These are phyloP conservation scores for Melanostoma mellinum DNA, from an alignment of 2,888 invertebrate genomes.

Conservation along the genomic window DNA sequence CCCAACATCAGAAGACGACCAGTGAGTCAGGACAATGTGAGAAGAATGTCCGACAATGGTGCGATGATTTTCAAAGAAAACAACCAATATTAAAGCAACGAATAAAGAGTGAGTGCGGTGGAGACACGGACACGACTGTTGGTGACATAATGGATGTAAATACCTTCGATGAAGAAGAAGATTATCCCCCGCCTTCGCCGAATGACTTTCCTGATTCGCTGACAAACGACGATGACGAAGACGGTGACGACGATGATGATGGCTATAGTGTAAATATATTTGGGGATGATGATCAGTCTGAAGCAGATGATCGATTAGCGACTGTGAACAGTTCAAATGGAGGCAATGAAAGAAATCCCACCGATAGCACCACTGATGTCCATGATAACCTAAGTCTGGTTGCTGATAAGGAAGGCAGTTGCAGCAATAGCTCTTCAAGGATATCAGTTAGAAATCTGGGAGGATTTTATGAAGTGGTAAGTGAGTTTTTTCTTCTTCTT, in stretches of 20 bases:
- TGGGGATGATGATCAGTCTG: slow-evolving; percentile 41
- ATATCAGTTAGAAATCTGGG: slow-evolving; percentile 52
- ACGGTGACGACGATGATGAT: slow-evolving; percentile 51
- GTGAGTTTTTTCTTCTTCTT: neutral
- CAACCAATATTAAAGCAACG: neutral
- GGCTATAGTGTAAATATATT: slow-evolving; percentile 44
- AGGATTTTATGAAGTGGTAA: slow-evolving; percentile 44
- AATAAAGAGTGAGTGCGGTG: slow-evolving; percentile 49
- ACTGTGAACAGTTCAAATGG: slow-evolving; percentile 2
- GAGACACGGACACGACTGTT: slow-evolving; percentile 20
- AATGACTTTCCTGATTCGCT: slow-evolving; percentile 50
- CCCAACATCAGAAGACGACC: neutral
- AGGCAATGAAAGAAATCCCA: neutral
- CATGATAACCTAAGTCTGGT: slow-evolving; percentile 13
- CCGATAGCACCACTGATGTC: slow-evolving; percentile 6
- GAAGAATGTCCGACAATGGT: slow-evolving; percentile 22
- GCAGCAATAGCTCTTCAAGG: slow-evolving; percentile 47
- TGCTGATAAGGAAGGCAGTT: slow-evolving; percentile 35
- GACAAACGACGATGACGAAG: slow-evolving; percentile 37
- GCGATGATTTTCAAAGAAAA: slow-evolving; percentile 24
- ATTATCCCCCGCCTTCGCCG: slow-evolving; percentile 42
- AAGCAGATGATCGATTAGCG: slow-evolving; percentile 15
- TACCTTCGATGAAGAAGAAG: slow-evolving; percentile 42
- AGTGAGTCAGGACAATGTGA: neutral
- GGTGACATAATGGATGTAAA: slow-evolving; percentile 22